These are phyloP conservation scores for Nymphalis io DNA, from an alignment of 1,140 invertebrate genomes.

Conservation along the genomic window DNA sequence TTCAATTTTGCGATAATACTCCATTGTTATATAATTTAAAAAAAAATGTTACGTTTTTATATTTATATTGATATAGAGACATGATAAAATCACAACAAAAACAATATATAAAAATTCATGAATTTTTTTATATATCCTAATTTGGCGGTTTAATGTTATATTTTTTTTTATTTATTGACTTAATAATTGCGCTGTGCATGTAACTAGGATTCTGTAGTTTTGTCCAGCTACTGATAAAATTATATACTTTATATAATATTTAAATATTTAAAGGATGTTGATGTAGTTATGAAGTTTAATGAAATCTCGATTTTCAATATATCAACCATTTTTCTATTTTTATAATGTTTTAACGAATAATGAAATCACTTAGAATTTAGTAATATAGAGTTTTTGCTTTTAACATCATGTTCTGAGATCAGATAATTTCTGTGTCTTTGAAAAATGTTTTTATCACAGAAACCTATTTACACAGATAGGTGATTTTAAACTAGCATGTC, in stretches of 20 bases:
- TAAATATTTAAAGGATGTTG: no score
- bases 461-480: background rate
- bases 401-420: background rate
- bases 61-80: background rate
- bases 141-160: background rate
- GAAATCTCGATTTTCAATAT: no score
- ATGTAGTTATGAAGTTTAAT: no score
- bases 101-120: background rate
- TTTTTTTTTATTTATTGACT: conserved; percentile 3
- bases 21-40: no score
- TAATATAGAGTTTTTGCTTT: background rate
- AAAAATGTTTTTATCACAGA: conserved; percentile 3
- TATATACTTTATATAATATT: background rate
- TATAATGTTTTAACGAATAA: background rate
- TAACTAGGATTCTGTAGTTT: background rate
- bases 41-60: no score
- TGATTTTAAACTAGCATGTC: background rate
- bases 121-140: background rate
- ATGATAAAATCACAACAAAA: background rate
- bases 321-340: background rate
- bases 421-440: conserved; percentile 2
- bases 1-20: no score
- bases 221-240: background rate
- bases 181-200: conserved; percentile 17
- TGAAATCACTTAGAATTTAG: no score